Conservation (phyloP, 2,113 vertebrate species). For the Dendrocopos noguchii region DNA sequence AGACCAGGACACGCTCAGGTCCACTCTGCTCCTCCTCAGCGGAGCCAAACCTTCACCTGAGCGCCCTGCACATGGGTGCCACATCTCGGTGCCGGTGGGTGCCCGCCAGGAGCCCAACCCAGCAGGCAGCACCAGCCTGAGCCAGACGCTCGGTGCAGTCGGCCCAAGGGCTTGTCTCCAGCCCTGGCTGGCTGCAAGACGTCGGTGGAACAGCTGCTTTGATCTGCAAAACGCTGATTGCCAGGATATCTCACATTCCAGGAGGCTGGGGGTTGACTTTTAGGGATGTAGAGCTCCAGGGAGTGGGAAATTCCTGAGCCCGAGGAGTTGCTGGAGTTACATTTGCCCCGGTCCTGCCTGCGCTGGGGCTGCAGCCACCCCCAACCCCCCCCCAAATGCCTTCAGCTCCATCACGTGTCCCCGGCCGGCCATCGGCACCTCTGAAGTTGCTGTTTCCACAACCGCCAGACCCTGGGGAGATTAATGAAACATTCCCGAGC, state of each 20-base stretch:
- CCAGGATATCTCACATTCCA: neutral
- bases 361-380: neutral
- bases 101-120: neutral
- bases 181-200: neutral
- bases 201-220: slow-evolving; percentile 51
- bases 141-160: neutral
- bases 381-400: neutral
- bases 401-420: neutral
- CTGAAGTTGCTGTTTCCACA: slow-evolving; percentile 9
- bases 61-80: neutral
- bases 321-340: neutral
- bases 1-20: neutral
- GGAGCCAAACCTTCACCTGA: neutral
- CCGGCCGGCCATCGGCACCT: neutral
- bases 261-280: neutral
- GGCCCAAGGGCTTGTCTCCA: neutral
- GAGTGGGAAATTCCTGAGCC: slow-evolving; percentile 22
- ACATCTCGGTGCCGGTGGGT: neutral
- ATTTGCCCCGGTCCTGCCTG: neutral
- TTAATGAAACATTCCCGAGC: slow-evolving; percentile 1
- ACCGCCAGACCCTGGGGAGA: neutral
- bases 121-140: neutral
- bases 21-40: fast-evolving
- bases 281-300: neutral
- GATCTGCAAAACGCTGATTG: neutral